phyloP scores from a whole-genome alignment of 2,797 vertebrate species.

The Periparus ater region DNA sequence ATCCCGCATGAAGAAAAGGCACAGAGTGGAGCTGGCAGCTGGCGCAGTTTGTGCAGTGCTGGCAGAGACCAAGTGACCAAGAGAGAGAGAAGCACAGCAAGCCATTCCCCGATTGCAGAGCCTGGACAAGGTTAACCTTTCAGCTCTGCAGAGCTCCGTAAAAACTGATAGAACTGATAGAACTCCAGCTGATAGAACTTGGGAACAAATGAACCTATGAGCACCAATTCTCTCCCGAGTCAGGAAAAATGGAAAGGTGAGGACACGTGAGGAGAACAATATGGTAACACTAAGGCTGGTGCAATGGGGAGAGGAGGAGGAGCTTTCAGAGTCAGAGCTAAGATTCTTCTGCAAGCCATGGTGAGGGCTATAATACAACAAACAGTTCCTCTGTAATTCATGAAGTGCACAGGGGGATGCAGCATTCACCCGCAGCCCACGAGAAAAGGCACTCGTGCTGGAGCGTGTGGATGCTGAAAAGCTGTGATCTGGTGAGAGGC shows the following conservation, averaged over 20 bases:
- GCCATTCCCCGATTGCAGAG: accelerated
- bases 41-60: accelerated
- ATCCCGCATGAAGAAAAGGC: neutral
- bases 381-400: neutral
- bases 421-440: neutral
- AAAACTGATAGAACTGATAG: neutral
- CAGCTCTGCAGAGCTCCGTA: neutral
- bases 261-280: neutral
- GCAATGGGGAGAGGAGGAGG: neutral
- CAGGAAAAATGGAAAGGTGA: neutral
- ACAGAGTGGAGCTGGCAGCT: accelerated
- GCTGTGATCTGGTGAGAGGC: neutral
- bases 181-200: neutral
- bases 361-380: neutral
- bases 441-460: neutral
- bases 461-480: neutral
- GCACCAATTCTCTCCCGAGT: neutral
- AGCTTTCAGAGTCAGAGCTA: accelerated
- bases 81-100: neutral
- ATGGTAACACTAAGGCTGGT: neutral
- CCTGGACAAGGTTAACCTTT: neutral
- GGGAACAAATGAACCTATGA: neutral
- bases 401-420: neutral
- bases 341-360: neutral
- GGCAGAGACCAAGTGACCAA: neutral